Evolutionary conservation across 1,140 invertebrate species (phyloP).

Genomic region (Nasonia vitripennis): DNA sequence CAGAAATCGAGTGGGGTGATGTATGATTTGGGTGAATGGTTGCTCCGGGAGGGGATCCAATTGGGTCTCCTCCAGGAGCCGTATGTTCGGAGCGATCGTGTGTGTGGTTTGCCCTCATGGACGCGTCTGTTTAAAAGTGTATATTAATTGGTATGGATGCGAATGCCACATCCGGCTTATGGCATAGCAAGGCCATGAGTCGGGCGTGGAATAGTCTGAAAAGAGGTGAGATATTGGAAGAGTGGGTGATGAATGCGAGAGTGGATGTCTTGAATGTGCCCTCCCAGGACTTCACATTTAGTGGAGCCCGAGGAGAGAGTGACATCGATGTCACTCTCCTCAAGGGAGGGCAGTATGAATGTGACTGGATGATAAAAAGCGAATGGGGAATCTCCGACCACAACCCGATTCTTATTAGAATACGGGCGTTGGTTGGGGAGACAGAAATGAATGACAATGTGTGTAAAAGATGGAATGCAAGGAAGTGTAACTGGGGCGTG

Average conservation of each 20-base stretch:
- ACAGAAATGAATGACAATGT: neutral
- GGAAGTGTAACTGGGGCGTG: neutral
- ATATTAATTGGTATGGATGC: too few species aligned
- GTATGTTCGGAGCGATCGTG: too few species aligned
- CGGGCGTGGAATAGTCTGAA: too few species aligned
- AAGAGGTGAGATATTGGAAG: neutral
- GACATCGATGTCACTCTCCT: constrained; percentile 40
- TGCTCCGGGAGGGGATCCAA: too few species aligned
- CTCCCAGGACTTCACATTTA: constrained; percentile 14
- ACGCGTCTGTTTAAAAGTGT: too few species aligned
- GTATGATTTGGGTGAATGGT: too few species aligned
- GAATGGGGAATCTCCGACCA: constrained; percentile 37
- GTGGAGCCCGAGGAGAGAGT: constrained; percentile 36
- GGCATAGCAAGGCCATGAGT: too few species aligned
- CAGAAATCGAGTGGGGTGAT: too few species aligned
- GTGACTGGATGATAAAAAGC: too few species aligned
- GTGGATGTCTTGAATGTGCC: constrained; percentile 47
- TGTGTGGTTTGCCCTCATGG: too few species aligned
- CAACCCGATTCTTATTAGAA: neutral
- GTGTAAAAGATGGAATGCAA: neutral
- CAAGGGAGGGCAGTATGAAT: neutral
- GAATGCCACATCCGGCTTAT: too few species aligned
- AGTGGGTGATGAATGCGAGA: neutral
- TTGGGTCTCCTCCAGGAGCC: too few species aligned
- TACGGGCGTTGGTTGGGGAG: constrained; percentile 3